Evolutionary conservation across 2,797 vertebrate species (phyloP).

Genomic region (Sebastes nivosus): DNA sequence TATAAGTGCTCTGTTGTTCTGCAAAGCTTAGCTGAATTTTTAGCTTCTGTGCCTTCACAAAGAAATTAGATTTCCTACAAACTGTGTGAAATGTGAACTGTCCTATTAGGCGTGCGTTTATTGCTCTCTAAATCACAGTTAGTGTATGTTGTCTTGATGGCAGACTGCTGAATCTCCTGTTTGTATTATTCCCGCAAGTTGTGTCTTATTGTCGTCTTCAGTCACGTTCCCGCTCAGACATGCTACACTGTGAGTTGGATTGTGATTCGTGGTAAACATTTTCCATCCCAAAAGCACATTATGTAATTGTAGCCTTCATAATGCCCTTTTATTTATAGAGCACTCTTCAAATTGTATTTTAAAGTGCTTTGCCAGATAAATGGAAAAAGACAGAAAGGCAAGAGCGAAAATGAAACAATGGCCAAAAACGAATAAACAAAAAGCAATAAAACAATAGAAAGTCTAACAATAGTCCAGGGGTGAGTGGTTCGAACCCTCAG

Average conservation of each 20-base stretch:
- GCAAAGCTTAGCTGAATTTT: constrained; percentile 66
- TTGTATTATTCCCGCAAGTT: constrained; percentile 47
- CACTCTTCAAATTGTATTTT: constrained; percentile 41
- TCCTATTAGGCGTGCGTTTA: constrained; percentile 60
- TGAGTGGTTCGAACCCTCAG: not conserved
- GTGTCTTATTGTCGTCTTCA: constrained; percentile 44
- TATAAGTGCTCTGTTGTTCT: constrained; percentile 74
- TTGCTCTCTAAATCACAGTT: constrained; percentile 69
- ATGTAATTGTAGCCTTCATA: constrained; percentile 37
- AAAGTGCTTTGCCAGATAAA: constrained; percentile 23
- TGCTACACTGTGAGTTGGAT: constrained; percentile 19
- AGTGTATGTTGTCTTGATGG: constrained; percentile 49
- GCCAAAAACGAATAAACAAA: not conserved
- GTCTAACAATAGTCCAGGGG: not conserved
- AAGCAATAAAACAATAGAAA: constrained; percentile 17
- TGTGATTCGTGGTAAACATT: constrained; percentile 51
- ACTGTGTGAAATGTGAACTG: constrained; percentile 67
- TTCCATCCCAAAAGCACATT: constrained; percentile 32
- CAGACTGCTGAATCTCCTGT: constrained; percentile 49
- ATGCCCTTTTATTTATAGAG: constrained; percentile 34
- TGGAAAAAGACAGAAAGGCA: constrained; percentile 12
- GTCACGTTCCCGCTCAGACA: constrained; percentile 41
- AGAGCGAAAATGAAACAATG: not conserved
- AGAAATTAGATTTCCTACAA: constrained; percentile 65
- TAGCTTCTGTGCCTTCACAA: constrained; percentile 45